phyloP scores from a whole-genome alignment of 2,113 vertebrate species.

The Tauraco erythrolophus region DNA sequence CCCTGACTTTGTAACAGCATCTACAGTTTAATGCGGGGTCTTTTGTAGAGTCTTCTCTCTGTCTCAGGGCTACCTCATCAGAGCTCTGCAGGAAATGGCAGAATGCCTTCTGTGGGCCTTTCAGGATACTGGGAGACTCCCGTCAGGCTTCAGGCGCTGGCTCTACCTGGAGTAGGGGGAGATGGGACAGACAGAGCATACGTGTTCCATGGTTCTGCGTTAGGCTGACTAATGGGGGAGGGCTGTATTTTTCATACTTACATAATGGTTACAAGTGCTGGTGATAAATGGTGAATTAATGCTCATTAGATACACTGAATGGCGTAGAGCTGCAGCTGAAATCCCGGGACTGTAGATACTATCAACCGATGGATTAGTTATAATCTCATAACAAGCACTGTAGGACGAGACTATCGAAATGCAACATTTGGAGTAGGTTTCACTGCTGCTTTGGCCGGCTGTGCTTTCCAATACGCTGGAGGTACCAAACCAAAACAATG shows the following conservation, averaged over 20 bases:
- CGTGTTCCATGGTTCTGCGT: too few species aligned
- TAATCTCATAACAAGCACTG: not conserved
- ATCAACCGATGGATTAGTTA: conserved; percentile 1
- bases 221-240: not conserved
- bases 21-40: not conserved
- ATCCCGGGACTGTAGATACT: not conserved
- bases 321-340: not conserved
- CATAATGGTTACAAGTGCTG: not conserved
- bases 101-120: not conserved
- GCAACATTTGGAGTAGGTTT: conserved; percentile 2
- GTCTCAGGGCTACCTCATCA: not conserved
- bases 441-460: not conserved
- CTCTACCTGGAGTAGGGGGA: not conserved
- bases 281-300: conserved; percentile 37
- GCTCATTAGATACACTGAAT: not conserved
- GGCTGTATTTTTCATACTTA: not conserved
- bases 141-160: not conserved
- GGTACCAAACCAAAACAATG: rapidly evolving
- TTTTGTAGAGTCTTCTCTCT: not conserved
- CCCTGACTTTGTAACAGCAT: not conserved
- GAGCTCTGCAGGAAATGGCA: not conserved
- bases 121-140: not conserved
- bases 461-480: not conserved
- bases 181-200: not conserved
- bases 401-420: not conserved